Base-by-base conservation (phyloP, 2,113 vertebrate species). In the Excalfactoria chinensis region DNA sequence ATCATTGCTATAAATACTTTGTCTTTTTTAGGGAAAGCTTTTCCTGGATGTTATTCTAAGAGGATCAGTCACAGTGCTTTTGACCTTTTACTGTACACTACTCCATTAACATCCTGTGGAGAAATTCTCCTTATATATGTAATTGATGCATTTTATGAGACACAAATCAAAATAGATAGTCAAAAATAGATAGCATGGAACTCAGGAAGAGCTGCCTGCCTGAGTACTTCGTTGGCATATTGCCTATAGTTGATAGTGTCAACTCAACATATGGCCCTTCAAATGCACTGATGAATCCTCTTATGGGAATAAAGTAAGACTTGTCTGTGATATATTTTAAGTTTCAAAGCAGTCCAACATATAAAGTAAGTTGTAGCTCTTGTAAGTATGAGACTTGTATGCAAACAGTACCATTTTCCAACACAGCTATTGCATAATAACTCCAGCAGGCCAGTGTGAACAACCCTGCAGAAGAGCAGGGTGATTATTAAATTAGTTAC, bases 141-240 rank as follows among this genome's bases (percentile, higher is more conserved):
- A 88, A 94, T 83, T 87, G 90, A 96, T 91, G 72, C 64, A 82
- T 89, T 96, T 92, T 91, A 85, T 80, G 69, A 96, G 88, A 95
- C 95, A 94, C 82, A 95, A 86, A 95, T 93, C 86, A 95, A 93
- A 96, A 95, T 80, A 94, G 78, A 95, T 84, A 90, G 78, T 94
- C 51, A 94, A 95, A 93, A 93, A 86, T 71, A 76, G 62, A 93
- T 84, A 60, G 70, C 41, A 84, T 72, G 60, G 59, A 93, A 84
- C 82, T 89, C 46, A 46, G 87, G 64, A 90, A 69, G 56, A 84
- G 87, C 64, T 90, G 84, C 80, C 66, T 90, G 73, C 84, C 72
- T 73, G 64, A 90, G 84, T 86, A 94, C 74, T 86, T 84, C 4
- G 75, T 82, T 82, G 88, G 92, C 77, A 79, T 79, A 75, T 78